phyloP scores from a whole-genome alignment of 2,113 vertebrate genomes.

The Indicator indicator region DNA sequence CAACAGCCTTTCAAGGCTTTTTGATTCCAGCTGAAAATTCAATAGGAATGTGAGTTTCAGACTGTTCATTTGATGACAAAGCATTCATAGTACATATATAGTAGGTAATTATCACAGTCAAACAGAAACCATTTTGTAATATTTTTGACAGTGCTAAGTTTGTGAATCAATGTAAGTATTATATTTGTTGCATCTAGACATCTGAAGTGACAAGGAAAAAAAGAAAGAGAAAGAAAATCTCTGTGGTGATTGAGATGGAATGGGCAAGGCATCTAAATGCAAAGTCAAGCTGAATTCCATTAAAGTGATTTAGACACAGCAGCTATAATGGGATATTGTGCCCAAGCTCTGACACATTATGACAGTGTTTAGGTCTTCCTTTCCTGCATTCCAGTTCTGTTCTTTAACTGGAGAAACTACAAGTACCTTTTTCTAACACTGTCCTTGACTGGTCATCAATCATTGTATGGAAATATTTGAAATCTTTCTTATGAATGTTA shows the following conservation, averaged over 20 bases:
- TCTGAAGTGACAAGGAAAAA: neutral
- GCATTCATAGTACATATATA: neutral
- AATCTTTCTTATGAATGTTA: neutral
- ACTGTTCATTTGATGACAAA: neutral
- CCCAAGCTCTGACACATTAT: neutral
- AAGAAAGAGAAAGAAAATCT: neutral
- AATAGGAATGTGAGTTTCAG: neutral
- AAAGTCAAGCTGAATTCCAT: neutral
- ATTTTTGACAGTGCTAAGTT: neutral
- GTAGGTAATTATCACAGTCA: neutral
- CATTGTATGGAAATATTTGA: neutral
- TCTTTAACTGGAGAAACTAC: neutral
- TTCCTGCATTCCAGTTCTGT: neutral
- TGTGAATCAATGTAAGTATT: neutral
- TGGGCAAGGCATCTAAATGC: neutral
- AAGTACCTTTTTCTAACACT: neutral
- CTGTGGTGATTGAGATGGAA: neutral
- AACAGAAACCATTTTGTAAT: neutral
- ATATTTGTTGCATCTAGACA: neutral
- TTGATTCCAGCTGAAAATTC: neutral
- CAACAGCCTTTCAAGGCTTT: neutral
- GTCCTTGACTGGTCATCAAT: neutral
- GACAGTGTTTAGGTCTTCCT: neutral
- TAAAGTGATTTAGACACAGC: neutral
- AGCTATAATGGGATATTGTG: neutral